Percentiles rank a stretch among this genome's conserved stretches.
These are phyloP conservation scores for Coregonus suidteri DNA, from an alignment of 2,797 vertebrate genomes.

Conservation along the genomic window DNA sequence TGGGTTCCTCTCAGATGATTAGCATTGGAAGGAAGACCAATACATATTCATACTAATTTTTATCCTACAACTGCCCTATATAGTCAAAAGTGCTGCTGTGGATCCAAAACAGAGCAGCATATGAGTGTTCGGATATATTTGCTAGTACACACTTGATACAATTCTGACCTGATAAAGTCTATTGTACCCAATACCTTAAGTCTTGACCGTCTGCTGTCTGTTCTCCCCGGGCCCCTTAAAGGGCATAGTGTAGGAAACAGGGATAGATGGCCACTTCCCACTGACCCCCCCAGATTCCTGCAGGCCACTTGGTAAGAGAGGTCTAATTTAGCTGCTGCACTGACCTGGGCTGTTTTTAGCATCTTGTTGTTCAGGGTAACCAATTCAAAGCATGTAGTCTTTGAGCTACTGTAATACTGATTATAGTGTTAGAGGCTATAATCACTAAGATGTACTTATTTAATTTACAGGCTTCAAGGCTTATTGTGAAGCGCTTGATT, in stretches of 20 bases:
- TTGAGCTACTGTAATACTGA: background rate
- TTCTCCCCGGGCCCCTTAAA: background rate
- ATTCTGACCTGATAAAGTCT: background rate
- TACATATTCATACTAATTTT: background rate
- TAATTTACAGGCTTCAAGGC: background rate
- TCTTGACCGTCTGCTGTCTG: background rate
- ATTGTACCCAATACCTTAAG: background rate
- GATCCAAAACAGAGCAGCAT: background rate
- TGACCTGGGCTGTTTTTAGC: slow-evolving; percentile 14
- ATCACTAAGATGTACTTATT: background rate
- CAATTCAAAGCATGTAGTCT: background rate
- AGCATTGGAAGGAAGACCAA: background rate
- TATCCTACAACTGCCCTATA: background rate
- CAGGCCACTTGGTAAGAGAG: slow-evolving; percentile 39
- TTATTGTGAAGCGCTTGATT: background rate
- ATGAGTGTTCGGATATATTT: background rate
- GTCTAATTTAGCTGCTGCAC: slow-evolving; percentile 37
- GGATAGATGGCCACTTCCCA: slow-evolving; percentile 11
- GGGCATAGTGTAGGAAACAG: slow-evolving; percentile 27
- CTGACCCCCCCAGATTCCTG: slow-evolving; percentile 32
- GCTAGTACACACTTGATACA: background rate
- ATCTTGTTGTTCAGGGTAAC: background rate
- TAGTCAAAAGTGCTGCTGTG: background rate
- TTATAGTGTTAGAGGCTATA: background rate
- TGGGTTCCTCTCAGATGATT: background rate